These are phyloP conservation scores for Crocallis elinguaria DNA, from an alignment of 2,888 invertebrate species.

Conservation along the genomic window DNA sequence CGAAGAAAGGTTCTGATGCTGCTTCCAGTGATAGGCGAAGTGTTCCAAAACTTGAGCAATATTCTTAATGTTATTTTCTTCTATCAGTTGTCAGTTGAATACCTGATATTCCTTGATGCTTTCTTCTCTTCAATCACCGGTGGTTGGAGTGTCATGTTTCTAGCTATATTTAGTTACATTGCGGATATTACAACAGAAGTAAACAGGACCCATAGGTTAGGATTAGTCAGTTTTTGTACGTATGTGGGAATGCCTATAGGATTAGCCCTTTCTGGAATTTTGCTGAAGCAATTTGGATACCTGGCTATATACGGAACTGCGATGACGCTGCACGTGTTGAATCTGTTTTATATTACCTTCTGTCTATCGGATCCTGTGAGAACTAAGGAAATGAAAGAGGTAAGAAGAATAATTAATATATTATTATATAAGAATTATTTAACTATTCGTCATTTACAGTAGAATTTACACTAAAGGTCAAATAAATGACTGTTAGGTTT, in stretches of 20 bases:
- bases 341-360: slow-evolving; percentile 40
- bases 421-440: too few relatives aligned
- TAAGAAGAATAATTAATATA: slow-evolving; percentile 22
- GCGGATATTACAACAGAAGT: slow-evolving; percentile 43
- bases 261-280: slow-evolving; percentile 43
- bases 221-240: slow-evolving; percentile 45
- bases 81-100: slow-evolving; percentile 88
- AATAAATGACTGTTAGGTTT: too few relatives aligned
- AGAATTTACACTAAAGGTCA: too few relatives aligned
- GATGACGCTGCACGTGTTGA: slow-evolving; percentile 36
- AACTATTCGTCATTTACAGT: too few relatives aligned
- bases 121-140: slow-evolving; percentile 43
- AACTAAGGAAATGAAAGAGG: slow-evolving; percentile 42
- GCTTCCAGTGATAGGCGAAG: slow-evolving; percentile 89
- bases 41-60: slow-evolving; percentile 87
- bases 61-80: slow-evolving; percentile 89
- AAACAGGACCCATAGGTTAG: slow-evolving; percentile 48
- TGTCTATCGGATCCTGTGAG: slow-evolving; percentile 40
- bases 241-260: slow-evolving; percentile 49
- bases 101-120: slow-evolving; percentile 49
- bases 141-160: slow-evolving; percentile 40
- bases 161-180: slow-evolving; percentile 46
- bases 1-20: slow-evolving; percentile 88
- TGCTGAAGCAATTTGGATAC: slow-evolving; percentile 44
- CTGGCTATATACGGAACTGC: slow-evolving; percentile 44